These are phyloP conservation scores for Calosoma granatense DNA, from an alignment of 1,140 invertebrate species.

Conservation along the genomic window DNA sequence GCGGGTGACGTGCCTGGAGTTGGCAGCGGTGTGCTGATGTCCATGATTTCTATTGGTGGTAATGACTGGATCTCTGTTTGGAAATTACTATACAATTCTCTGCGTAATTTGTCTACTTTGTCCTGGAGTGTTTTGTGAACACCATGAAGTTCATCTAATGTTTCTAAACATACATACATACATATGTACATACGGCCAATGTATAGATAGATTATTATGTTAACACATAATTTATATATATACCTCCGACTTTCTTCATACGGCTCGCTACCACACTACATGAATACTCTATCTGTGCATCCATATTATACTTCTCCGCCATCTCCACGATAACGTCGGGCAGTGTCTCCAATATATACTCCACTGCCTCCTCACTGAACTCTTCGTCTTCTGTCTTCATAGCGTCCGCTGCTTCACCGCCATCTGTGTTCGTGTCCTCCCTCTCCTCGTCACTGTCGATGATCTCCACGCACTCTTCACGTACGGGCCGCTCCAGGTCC, in stretches of 20 bases:
- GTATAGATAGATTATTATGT: no score
- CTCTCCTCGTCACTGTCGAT: slow-evolving; percentile 39
- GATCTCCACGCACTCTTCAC: slow-evolving; percentile 42
- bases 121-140: slow-evolving; percentile 27
- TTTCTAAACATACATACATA: no score
- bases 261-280: slow-evolving; percentile 3
- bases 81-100: slow-evolving; percentile 28
- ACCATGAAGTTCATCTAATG: slow-evolving; percentile 24
- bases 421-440: no score
- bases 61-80: slow-evolving; percentile 31
- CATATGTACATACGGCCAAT: no score
- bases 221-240: no score
- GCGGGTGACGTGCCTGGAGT: no score
- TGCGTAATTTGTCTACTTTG: slow-evolving; percentile 30
- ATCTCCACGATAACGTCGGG: slow-evolving; percentile 27
- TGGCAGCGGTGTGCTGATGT: slow-evolving; percentile 8
- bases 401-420: slow-evolving; percentile 21
- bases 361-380: slow-evolving; percentile 17
- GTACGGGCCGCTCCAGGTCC: slow-evolving; percentile 36
- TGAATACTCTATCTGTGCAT: slow-evolving; percentile 30
- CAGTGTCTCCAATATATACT: slow-evolving; percentile 27
- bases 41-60: slow-evolving; percentile 31
- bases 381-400: slow-evolving; percentile 27
- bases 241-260: no score
- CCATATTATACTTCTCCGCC: slow-evolving; percentile 30